These are phyloP conservation scores for Prinia subflava DNA, from an alignment of 2,113 vertebrate species.

Conservation along the genomic window DNA sequence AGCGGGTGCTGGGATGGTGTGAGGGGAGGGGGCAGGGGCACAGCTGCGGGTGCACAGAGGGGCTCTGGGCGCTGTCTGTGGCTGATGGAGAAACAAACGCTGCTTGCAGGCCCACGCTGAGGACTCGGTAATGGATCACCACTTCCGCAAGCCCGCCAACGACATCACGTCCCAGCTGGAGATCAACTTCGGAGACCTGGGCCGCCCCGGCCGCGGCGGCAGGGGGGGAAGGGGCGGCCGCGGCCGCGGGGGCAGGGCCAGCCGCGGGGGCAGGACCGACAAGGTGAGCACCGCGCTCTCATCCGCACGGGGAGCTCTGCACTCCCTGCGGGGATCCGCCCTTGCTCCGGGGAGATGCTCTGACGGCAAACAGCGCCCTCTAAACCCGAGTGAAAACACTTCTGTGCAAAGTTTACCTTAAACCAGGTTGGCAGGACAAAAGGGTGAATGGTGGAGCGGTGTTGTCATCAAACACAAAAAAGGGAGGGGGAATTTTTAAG, in stretches of 20 bases:
- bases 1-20: no score
- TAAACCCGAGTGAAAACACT: rapidly evolving
- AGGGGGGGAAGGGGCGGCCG: conserved; percentile 90
- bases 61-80: no score
- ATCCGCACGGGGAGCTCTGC: no score
- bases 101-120: conserved; percentile 82
- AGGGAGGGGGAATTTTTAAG: not conserved
- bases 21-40: not conserved
- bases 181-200: conserved; percentile 98
- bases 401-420: rapidly evolving
- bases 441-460: not conserved
- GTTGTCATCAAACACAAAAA: not conserved
- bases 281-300: conserved; percentile 82
- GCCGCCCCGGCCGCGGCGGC: conserved; percentile 93
- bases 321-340: no score
- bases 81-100: no score
- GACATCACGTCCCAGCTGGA: conserved; percentile 99
- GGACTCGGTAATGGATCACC: conserved; percentile 89
- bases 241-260: conserved; percentile 88
- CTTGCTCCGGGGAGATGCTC: not conserved
- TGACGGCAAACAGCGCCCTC: rapidly evolving
- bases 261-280: conserved; percentile 89
- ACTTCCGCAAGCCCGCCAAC: conserved; percentile 98
- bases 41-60: no score
- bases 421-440: not conserved